These are phyloP conservation scores for Mycetomoellerius zeteki DNA, from an alignment of 1,140 invertebrate genomes.

Conservation along the genomic window DNA sequence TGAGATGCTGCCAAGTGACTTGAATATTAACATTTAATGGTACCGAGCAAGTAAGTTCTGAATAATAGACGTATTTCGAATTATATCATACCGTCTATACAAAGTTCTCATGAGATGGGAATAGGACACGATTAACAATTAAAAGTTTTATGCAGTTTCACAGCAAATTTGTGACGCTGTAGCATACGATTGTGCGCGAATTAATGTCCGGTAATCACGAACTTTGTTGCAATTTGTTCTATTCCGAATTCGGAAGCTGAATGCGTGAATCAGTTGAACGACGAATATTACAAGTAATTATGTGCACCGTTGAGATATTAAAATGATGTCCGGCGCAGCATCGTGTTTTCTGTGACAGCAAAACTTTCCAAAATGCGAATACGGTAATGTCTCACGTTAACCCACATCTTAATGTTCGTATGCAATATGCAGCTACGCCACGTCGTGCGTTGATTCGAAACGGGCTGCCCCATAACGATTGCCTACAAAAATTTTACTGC, in stretches of 20 bases:
- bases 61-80: constrained; percentile 29
- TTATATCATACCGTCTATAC: constrained; percentile 1
- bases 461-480: too few species aligned
- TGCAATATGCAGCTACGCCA: not conserved
- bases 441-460: not conserved
- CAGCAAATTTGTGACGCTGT: not conserved
- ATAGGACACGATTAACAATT: constrained; percentile 40
- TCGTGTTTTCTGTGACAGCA: constrained; percentile 26
- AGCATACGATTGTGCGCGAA: constrained; percentile 37
- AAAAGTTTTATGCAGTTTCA: constrained; percentile 37
- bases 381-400: not conserved
- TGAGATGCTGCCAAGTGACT: not conserved
- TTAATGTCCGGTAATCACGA: constrained; percentile 57
- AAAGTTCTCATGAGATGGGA: constrained; percentile 45
- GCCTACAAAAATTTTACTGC: not conserved
- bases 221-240: constrained; percentile 56
- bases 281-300: constrained; percentile 56
- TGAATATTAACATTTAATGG: constrained; percentile 18
- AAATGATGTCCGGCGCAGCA: constrained; percentile 25
- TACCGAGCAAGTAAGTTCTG: constrained; percentile 1
- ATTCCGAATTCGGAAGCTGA: constrained; percentile 21
- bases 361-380: constrained; percentile 25
- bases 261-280: constrained; percentile 50
- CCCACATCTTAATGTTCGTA: not conserved
- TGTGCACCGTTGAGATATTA: constrained; percentile 47